Evolutionary conservation across 2,113 vertebrate genomes (phyloP).

Genomic region (Callorhinus ursinus): DNA sequence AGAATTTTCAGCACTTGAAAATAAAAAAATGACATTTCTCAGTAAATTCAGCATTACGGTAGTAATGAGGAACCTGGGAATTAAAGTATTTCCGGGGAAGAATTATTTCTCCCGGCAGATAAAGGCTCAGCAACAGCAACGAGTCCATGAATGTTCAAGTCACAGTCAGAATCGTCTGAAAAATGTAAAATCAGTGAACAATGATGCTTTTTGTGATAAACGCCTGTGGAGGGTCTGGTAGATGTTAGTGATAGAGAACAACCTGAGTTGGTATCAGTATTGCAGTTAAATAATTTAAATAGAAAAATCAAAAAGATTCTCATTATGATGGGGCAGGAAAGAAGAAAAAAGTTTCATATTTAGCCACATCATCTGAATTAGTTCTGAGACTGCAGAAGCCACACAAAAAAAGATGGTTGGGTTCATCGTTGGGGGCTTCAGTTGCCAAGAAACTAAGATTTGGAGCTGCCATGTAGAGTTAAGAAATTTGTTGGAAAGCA

Average conservation of each 20-base stretch:
- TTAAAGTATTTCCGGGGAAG: background rate
- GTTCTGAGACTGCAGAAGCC: background rate
- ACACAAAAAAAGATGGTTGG: background rate
- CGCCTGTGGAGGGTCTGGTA: background rate
- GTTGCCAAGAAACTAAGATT: background rate
- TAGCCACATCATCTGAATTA: background rate
- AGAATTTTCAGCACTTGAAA: constrained; percentile 32
- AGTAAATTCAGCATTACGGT: background rate
- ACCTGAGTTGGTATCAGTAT: background rate
- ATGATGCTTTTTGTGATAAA: background rate
- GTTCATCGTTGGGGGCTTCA: background rate
- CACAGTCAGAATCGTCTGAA: background rate
- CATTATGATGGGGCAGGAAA: background rate
- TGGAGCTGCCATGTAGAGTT: background rate
- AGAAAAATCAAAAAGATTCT: background rate
- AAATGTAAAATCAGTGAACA: background rate
- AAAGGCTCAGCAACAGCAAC: background rate
- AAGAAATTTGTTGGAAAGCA: background rate
- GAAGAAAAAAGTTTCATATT: background rate
- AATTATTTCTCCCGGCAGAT: background rate
- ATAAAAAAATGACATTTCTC: background rate
- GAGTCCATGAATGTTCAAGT: background rate
- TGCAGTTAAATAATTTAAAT: background rate
- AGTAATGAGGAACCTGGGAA: background rate
- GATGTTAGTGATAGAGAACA: background rate